Conservation (phyloP, 1,140 invertebrate genomes). For the Linepithema humile region DNA sequence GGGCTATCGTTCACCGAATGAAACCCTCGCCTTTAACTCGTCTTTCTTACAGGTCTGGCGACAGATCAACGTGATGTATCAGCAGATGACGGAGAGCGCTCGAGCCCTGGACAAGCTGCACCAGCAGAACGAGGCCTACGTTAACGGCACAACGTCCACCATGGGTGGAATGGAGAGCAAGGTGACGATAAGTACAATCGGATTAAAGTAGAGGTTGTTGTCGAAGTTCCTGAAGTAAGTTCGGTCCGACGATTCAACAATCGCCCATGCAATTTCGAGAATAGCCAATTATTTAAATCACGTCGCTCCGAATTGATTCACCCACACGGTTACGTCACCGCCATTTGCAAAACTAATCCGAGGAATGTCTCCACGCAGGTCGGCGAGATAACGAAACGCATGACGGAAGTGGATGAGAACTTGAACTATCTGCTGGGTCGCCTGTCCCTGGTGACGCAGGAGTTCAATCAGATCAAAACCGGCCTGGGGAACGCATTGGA, state of each 20-base stretch:
- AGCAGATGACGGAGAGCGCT: constrained; percentile 91
- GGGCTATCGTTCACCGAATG: not conserved
- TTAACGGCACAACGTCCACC: constrained; percentile 92
- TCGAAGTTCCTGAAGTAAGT: constrained; percentile 14
- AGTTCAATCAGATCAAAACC: constrained; percentile 93
- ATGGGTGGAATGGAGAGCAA: constrained; percentile 93
- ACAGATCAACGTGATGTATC: constrained; percentile 95
- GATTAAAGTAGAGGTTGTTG: constrained; percentile 16
- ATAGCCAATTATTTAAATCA: no score
- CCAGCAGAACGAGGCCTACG: constrained; percentile 91
- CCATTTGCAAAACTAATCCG: not conserved
- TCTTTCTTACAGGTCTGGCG: constrained; percentile 88
- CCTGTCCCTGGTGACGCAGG: constrained; percentile 92
- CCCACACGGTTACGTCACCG: no score
- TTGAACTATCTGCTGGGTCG: constrained; percentile 93
- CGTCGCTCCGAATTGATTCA: no score
- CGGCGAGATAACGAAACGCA: constrained; percentile 90
- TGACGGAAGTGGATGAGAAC: constrained; percentile 93
- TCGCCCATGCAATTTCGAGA: no score
- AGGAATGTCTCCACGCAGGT: constrained; percentile 83
- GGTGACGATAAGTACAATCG: constrained; percentile 80
- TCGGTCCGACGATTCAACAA: no score
- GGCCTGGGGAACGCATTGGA: constrained; percentile 90
- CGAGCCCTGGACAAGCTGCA: constrained; percentile 90
- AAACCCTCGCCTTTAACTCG: not conserved